Percentiles rank a stretch among this genome's conserved stretches.
These are phyloP conservation scores for Malacoctenus gilli DNA, from an alignment of 2,797 vertebrate species.

Conservation along the genomic window DNA sequence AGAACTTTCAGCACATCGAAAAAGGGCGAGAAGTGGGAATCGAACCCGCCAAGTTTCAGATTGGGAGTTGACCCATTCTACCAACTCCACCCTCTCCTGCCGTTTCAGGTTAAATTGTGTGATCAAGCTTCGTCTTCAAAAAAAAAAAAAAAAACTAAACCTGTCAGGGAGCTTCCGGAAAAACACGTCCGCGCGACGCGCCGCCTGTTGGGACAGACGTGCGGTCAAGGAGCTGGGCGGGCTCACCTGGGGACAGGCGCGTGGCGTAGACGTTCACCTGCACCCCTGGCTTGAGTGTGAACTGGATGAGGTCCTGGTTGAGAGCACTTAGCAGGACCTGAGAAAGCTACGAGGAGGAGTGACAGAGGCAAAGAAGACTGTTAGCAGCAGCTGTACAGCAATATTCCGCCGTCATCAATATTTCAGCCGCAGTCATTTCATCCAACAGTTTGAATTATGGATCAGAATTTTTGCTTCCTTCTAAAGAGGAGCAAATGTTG, in stretches of 20 bases:
- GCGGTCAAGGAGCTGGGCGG: neutral
- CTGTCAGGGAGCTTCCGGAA: too few species aligned
- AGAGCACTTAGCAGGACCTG: conserved; percentile 89
- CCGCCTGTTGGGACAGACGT: too few species aligned
- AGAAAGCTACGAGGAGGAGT: conserved; percentile 82
- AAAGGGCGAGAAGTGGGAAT: too few species aligned
- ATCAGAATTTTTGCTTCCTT: conserved; percentile 66
- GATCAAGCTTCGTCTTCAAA: too few species aligned
- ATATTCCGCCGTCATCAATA: conserved; percentile 77
- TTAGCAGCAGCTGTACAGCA: conserved; percentile 56
- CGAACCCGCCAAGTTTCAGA: too few species aligned
- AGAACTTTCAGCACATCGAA: too few species aligned
- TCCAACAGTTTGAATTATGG: conserved; percentile 75
- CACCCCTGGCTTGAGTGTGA: conserved; percentile 88
- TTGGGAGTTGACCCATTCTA: too few species aligned
- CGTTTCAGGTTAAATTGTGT: too few species aligned
- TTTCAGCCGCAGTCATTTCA: conserved; percentile 75
- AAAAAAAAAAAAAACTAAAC: too few species aligned
- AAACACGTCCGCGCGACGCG: too few species aligned
- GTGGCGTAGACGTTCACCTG: conserved; percentile 87
- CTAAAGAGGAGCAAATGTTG: conserved; percentile 75
- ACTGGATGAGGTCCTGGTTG: conserved; percentile 90
- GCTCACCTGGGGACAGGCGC: conserved; percentile 89
- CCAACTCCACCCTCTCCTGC: too few species aligned
- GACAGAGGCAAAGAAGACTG: conserved; percentile 53